Conservation (phyloP, 2,113 vertebrate species). For the Calonectris borealis region DNA sequence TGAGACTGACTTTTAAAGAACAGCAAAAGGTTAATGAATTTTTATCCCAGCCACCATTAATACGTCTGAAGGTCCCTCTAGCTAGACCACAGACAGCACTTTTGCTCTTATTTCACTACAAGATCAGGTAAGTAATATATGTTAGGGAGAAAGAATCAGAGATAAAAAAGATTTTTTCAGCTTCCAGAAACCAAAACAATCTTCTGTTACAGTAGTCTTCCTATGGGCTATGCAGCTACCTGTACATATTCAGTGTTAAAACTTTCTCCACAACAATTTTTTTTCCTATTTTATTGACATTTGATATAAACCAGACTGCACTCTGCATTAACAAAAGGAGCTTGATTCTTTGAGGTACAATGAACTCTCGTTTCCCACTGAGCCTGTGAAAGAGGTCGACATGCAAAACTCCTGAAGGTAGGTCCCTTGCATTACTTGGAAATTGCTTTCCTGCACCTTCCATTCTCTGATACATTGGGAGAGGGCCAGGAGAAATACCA, state of each 20-base stretch:
- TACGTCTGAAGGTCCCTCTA: not conserved
- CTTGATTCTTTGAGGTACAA: not conserved
- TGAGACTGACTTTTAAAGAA: not conserved
- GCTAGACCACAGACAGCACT: not conserved
- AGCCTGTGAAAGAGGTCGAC: not conserved
- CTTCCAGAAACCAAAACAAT: not conserved
- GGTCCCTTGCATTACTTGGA: not conserved
- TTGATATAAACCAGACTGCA: not conserved
- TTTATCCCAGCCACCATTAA: not conserved
- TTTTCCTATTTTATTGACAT: not conserved
- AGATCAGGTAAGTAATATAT: not conserved
- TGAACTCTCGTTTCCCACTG: not conserved
- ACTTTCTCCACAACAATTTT: not conserved
- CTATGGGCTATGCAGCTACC: not conserved
- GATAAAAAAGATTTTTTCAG: not conserved
- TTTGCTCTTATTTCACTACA: not conserved
- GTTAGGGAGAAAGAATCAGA: not conserved
- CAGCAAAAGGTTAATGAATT: not conserved
- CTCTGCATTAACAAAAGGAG: not conserved
- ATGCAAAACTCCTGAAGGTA: not conserved
- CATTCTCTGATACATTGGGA: not conserved
- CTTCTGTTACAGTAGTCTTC: not conserved
- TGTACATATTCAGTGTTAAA: not conserved
- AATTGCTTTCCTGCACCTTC: not conserved
- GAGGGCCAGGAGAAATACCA: not conserved